Percentiles rank a stretch among this genome's conserved stretches.
Evolutionary conservation across 1,140 invertebrate species (phyloP).

Genomic region (Neodiprion fabricii): DNA sequence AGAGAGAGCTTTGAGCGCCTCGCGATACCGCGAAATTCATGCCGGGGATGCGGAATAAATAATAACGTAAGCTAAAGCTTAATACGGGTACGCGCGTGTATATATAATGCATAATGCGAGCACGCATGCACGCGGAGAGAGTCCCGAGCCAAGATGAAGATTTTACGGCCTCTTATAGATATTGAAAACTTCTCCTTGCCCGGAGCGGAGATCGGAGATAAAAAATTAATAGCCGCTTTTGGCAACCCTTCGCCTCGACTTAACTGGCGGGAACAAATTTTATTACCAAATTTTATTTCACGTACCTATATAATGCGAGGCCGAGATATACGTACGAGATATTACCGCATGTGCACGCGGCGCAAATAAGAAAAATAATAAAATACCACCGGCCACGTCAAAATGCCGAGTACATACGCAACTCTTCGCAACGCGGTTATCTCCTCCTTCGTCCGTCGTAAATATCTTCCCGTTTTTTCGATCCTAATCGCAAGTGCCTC

Average conservation of each 20-base stretch:
- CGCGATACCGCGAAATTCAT: slow-evolving; percentile 19
- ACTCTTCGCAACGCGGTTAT: background rate
- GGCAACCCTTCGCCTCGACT: slow-evolving; percentile 42
- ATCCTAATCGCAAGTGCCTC: too few species aligned
- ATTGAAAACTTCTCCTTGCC: slow-evolving; percentile 49
- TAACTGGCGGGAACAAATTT: slow-evolving; percentile 62
- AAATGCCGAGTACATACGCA: background rate
- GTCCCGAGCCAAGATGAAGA: slow-evolving; percentile 31
- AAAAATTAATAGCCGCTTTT: slow-evolving; percentile 62
- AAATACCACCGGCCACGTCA: background rate
- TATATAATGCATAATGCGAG: slow-evolving; percentile 43
- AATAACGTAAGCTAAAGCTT: background rate
- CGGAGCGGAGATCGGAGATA: slow-evolving; percentile 53
- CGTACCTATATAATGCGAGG: slow-evolving; percentile 16
- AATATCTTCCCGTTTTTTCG: too few species aligned
- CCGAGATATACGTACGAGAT: background rate
- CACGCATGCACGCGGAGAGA: background rate
- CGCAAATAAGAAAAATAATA: background rate
- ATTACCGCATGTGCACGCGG: background rate
- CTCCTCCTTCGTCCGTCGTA: background rate
- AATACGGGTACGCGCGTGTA: slow-evolving; percentile 30
- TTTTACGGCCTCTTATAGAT: slow-evolving; percentile 46
- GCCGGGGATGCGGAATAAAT: background rate
- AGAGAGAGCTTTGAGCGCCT: background rate
- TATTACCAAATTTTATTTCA: slow-evolving; percentile 59